Evolutionary conservation across 2,888 invertebrate species (phyloP).

Genomic region (Ditula angustiorana): DNA sequence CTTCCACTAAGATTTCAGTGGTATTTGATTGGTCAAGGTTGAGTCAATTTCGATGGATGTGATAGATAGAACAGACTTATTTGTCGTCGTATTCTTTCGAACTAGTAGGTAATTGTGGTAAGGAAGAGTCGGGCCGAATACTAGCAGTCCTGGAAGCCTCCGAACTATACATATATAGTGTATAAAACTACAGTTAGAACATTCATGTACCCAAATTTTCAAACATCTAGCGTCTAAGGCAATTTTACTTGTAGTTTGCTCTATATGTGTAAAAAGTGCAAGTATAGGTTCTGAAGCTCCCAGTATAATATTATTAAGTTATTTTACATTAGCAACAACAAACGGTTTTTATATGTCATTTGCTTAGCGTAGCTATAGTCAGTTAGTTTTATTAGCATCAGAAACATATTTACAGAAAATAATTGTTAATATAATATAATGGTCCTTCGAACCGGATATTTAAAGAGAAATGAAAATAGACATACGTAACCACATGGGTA

Average conservation of each 20-base stretch:
- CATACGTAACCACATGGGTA: too few relatives aligned
- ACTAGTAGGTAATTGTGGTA: neutral
- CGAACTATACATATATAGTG: neutral
- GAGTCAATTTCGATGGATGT: too few relatives aligned
- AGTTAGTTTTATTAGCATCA: neutral
- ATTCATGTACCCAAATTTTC: too few relatives aligned
- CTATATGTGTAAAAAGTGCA: neutral
- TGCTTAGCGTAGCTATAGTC: neutral
- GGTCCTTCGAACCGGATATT: neutral
- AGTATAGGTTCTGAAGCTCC: neutral
- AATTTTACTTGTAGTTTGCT: too few relatives aligned
- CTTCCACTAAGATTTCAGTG: too few relatives aligned
- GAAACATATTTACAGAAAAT: neutral
- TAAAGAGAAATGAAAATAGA: too few relatives aligned
- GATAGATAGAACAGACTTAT: too few relatives aligned
- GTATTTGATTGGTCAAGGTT: too few relatives aligned
- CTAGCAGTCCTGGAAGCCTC: constrained; percentile 21
- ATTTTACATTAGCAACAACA: constrained; percentile 33
- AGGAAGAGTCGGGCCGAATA: neutral
- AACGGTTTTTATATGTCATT: neutral
- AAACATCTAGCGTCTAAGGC: too few relatives aligned
- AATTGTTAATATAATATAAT: neutral
- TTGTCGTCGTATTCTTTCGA: too few relatives aligned
- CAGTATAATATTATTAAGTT: neutral
- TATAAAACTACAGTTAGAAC: neutral